Conservation (phyloP, 1,140 invertebrate genomes). For the Polyergus mexicanus region DNA sequence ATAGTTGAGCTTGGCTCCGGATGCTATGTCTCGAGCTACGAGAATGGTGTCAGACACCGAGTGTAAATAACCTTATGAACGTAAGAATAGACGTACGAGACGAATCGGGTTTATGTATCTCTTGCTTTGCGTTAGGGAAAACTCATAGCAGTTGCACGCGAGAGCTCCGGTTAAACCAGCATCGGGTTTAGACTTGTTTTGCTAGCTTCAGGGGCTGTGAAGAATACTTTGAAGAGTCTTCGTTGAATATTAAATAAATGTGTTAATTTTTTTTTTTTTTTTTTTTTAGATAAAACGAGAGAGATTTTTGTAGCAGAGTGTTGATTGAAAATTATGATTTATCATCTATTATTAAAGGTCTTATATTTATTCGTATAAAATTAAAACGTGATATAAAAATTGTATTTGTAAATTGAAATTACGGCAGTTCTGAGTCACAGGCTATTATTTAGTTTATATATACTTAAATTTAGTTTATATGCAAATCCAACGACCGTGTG, state of each 20-base stretch:
- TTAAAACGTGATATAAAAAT: not conserved
- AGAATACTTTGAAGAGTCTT: no score
- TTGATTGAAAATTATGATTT: no score
- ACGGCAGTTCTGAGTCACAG: not conserved
- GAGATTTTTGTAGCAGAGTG: not conserved
- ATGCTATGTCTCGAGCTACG: slow-evolving; percentile 55
- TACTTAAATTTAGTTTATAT: not conserved
- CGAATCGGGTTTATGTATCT: slow-evolving; percentile 72
- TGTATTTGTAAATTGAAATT: not conserved
- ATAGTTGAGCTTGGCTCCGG: slow-evolving; percentile 63
- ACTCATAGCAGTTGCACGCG: not conserved
- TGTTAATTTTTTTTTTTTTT: not conserved
- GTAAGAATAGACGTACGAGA: slow-evolving; percentile 75
- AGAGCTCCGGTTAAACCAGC: slow-evolving; percentile 24
- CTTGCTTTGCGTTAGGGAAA: slow-evolving; percentile 52
- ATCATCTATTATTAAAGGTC: no score
- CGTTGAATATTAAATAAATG: not conserved
- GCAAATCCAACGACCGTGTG: not conserved
- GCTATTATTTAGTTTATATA: not conserved
- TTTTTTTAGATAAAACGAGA: not conserved
- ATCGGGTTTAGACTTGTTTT: not conserved
- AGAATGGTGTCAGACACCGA: slow-evolving; percentile 75
- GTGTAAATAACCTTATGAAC: slow-evolving; percentile 77
- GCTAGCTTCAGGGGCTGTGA: not conserved
- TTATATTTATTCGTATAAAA: no score